Evolutionary conservation across 2,113 vertebrate genomes (phyloP).

Genomic region (Hirundichthys speculiger): DNA sequence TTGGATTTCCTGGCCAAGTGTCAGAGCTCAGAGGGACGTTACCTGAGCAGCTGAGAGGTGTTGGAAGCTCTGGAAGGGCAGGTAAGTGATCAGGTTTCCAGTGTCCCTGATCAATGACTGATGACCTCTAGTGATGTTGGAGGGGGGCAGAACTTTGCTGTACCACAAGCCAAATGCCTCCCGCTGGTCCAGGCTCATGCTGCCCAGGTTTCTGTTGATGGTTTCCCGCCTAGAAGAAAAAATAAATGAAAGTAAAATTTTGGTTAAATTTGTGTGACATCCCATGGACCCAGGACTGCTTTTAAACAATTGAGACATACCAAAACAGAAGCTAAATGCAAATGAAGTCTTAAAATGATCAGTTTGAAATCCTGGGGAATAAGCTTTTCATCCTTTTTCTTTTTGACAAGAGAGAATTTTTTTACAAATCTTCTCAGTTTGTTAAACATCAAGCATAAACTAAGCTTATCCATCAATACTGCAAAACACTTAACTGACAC

Average conservation of each 20-base stretch:
- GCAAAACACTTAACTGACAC: no score
- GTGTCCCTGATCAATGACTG: conserved; percentile 75
- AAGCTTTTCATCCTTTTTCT: neutral
- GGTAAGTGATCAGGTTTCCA: conserved; percentile 81
- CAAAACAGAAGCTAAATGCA: no score
- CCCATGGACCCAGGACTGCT: neutral
- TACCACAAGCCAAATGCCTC: conserved; percentile 80
- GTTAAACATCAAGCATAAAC: no score
- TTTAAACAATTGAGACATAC: no score
- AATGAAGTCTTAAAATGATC: neutral
- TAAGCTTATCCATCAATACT: no score
- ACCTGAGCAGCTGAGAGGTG: conserved; percentile 85
- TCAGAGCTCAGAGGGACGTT: conserved; percentile 72
- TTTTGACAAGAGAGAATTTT: neutral
- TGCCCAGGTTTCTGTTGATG: conserved; percentile 70
- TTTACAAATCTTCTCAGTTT: no score
- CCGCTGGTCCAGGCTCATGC: conserved; percentile 72
- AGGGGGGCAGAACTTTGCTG: conserved; percentile 48
- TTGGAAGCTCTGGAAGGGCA: conserved; percentile 84
- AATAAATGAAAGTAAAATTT: neutral
- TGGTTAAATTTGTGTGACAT: neutral
- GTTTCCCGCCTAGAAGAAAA: conserved; percentile 58
- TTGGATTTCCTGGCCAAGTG: conserved; percentile 72
- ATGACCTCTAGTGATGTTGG: conserved; percentile 57
- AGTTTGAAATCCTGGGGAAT: neutral